phyloP scores from a whole-genome alignment of 2,113 vertebrate genomes.

The Thymallus thymallus region DNA sequence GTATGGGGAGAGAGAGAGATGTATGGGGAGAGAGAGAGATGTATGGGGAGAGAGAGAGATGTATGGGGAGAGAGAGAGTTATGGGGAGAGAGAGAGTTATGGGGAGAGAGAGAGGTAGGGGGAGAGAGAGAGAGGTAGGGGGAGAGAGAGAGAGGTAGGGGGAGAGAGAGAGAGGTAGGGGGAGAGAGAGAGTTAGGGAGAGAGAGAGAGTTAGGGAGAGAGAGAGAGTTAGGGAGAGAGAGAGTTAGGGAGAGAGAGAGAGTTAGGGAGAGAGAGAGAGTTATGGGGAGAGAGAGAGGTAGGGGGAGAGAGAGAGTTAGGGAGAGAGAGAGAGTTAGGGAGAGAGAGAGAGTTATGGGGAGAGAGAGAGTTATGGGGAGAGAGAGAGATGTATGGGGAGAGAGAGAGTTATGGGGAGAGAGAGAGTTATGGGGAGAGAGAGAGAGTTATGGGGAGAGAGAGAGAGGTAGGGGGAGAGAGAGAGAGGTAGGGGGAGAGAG shows the following conservation, averaged over 20 bases:
- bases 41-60: no score
- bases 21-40: neutral
- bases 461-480: no score
- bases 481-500: neutral
- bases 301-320: conserved; percentile 9
- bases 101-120: neutral
- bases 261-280: neutral
- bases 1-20: neutral
- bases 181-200: neutral
- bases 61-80: neutral
- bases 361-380: neutral
- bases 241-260: neutral
- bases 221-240: neutral
- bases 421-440: no score
- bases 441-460: neutral
- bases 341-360: no score
- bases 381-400: no score
- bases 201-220: no score
- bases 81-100: no score
- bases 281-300: neutral
- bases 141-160: neutral
- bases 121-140: no score
- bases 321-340: neutral
- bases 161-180: conserved; percentile 13
- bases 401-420: neutral